These are phyloP conservation scores for Tetragonula clypearis DNA, from an alignment of 1,140 invertebrate species.

Conservation along the genomic window DNA sequence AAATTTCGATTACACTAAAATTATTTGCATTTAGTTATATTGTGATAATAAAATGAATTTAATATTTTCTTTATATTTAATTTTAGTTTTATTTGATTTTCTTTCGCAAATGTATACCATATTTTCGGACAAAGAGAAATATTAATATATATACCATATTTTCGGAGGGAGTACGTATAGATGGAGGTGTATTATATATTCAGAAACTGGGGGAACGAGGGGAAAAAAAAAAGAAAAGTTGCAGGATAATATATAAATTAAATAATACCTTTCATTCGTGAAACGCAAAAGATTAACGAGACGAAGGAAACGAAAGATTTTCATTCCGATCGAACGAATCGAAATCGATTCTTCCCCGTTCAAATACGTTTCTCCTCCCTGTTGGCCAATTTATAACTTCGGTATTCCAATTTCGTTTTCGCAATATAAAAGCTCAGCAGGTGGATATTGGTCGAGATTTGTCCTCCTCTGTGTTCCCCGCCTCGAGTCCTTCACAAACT, in stretches of 20 bases:
- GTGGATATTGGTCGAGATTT: background rate
- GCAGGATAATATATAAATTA: background rate
- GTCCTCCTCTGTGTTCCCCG: background rate
- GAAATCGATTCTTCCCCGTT: background rate
- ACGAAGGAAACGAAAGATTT: background rate
- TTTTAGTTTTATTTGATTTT: no score
- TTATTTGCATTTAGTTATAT: no score
- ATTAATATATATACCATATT: no score
- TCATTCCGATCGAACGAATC: background rate
- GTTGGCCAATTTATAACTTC: background rate
- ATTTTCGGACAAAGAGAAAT: no score
- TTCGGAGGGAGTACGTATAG: no score
- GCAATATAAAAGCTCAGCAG: conserved; percentile 1
- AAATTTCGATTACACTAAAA: no score
- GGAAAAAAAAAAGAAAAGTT: no score
- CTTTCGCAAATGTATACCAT: no score
- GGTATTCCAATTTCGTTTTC: background rate
- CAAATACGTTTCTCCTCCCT: background rate
- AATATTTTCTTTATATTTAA: no score
- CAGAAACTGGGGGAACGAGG: no score
- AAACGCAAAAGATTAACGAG: background rate
- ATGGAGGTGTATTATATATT: background rate
- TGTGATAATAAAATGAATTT: no score
- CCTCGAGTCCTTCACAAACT: background rate
- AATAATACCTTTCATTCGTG: background rate